Evolutionary conservation across 2,797 vertebrate genomes (phyloP), one percentile per base, ranked within the genome.

Genomic region (Gambelia wislizenii): DNA sequence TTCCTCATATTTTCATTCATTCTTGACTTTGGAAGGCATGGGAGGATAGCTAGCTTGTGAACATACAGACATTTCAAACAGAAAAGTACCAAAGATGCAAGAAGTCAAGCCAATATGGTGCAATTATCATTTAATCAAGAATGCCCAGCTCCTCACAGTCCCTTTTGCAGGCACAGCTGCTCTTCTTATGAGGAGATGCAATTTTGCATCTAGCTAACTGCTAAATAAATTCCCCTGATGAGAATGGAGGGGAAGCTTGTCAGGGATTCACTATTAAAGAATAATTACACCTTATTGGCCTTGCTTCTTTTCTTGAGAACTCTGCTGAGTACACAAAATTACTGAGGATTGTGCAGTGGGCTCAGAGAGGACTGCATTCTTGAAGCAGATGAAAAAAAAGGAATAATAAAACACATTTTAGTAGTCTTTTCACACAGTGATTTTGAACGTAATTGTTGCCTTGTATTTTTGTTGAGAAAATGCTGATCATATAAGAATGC

Each of bases 221-320:
- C 59, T 82, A 33, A 82, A 64, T 64, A 30, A 82, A 82, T 82
- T 82, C 80, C 80, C 80, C 80, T 33, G 56, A 64, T 59, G 59
- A 64, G 39, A 7, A 47, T 30, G 27, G 22, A 20, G 39, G 54
- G 27, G 25, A 59, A 42, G 47, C 30, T 27, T 44, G 80, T 64
- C 59, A 82, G 36, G 30, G 59, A 82, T 64, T 47, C 80, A 64
- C 80, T 47, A 64, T 82, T 82, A 47, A 82, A 64, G 59, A 64
- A 82, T 82, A 82, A 82, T 82, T 82, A 59, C 61, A 82, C 56
- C 80, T 42, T 82, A 82, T 82, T 82, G 80, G 80, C 80, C 59
- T 44, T 64, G 39, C 80, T 52, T 47, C 59, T 82, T 30, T 30
- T 18, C 56, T 2, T 16, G 27, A 9, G 25, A 30, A 82, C 59